Evolutionary conservation across 2,888 invertebrate genomes (phyloP), one percentile per base, ranked within the genome.

Genomic region (Hemithea aestivaria): DNA sequence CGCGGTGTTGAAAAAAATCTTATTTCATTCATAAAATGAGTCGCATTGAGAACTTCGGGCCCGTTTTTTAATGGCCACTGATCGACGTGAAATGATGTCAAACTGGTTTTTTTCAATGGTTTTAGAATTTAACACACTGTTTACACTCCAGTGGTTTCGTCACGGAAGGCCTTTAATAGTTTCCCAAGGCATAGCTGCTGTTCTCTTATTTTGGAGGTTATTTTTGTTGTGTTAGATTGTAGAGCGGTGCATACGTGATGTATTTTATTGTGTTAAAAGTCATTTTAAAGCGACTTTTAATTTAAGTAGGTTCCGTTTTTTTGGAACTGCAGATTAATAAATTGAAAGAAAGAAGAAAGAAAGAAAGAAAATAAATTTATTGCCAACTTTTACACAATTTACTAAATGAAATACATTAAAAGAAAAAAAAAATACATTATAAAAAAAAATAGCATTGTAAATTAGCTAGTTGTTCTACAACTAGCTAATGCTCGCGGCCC

Each of bases 1-100:
- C 80, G 75, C 80, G 80, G 82, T 79, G 66, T 73, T 60, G 62
- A 69, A 82, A 78, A 66, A 84, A 84, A 78, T 68, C 73, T 80
- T 83, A 84, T 85, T 85, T 83, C 85, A 87, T 87, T 87, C 85
- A 87, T 85, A 84, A 85, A 85, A 82, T 74, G 80, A 83, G 78
- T 83, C 66, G 80, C 81, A 84, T 83, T 84, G 72, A 83, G 74
- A 61, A 66, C 58, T 56, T 50, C 49, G 57, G 44, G 44, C 56
- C 31, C 35, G 70, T 74, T 78, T 75, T 73, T 59, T 65, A 53
- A 60, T 57, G 51, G 55, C 56, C 52, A 71, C 67, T 79, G 81
- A 84, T 84, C 76, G 66, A 82, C 80, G 83, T 83, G 83, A 77
- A 83, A 84, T 82, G 79, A 83, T 83, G 84, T 81, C 79, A 80